A percentile compares a stretch with the other conserved stretches of the same genome.
Evolutionary conservation across 2,113 vertebrate genomes (phyloP).

Genomic region (Phaethon lepturus): DNA sequence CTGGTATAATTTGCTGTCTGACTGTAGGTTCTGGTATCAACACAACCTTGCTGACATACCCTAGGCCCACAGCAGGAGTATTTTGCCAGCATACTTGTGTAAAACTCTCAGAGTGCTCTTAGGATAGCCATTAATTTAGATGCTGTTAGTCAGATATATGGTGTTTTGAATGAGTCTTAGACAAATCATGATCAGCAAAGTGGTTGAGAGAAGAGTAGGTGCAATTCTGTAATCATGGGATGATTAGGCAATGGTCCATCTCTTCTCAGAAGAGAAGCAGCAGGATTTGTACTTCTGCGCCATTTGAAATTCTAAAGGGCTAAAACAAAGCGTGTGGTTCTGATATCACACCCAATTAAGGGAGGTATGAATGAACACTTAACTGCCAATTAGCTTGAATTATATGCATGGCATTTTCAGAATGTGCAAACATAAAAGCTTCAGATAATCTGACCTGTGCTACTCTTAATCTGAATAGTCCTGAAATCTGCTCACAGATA

Average conservation of each 20-base stretch:
- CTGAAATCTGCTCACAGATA: slow-evolving; percentile 4
- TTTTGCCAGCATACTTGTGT: background rate
- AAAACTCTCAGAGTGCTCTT: background rate
- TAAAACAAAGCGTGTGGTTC: background rate
- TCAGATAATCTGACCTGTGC: slow-evolving; percentile 10
- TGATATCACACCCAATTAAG: background rate
- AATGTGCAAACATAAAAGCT: slow-evolving; percentile 22
- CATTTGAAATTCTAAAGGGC: background rate
- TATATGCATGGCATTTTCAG: slow-evolving; percentile 13
- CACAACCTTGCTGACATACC: background rate
- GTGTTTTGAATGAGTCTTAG: background rate
- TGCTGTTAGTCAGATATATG: background rate
- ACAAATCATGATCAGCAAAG: background rate
- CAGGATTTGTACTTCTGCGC: background rate
- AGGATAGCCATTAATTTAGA: background rate
- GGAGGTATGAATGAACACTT: background rate
- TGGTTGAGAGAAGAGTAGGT: background rate
- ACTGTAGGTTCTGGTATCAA: background rate
- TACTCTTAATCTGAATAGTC: slow-evolving; percentile 14
- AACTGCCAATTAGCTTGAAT: background rate
- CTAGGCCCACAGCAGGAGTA: background rate
- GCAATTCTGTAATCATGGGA: background rate
- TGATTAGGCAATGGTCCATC: background rate
- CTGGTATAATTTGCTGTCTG: background rate
- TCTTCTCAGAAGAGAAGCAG: background rate